phyloP scores from a whole-genome alignment of 2,113 vertebrate species.

The Lagopus leucura region DNA sequence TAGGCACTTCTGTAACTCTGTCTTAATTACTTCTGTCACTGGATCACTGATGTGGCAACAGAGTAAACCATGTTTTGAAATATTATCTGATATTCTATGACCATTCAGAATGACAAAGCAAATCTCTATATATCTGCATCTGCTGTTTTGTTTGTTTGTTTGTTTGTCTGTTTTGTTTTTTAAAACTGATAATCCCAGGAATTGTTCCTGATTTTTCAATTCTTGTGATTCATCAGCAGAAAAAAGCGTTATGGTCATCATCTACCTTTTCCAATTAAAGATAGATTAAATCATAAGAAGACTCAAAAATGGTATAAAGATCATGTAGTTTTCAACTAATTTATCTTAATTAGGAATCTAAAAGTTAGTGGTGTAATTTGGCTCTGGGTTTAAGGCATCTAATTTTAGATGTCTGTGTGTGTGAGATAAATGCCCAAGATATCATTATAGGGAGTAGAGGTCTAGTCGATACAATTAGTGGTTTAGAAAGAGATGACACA shows the following conservation, averaged over 20 bases:
- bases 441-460: conserved; percentile 32
- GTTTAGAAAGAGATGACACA: conserved; percentile 54
- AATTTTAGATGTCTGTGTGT: conserved; percentile 5
- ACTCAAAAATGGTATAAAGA: background rate
- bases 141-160: background rate
- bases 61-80: accelerated
- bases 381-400: background rate
- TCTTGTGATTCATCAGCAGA: background rate
- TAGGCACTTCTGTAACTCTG: background rate
- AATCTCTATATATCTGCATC: background rate
- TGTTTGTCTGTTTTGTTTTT: background rate
- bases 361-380: conserved; percentile 21
- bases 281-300: background rate
- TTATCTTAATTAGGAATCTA: conserved; percentile 21
- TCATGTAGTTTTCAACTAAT: conserved; percentile 23
- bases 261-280: background rate
- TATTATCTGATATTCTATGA: background rate
- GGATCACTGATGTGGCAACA: accelerated
- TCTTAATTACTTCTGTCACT: background rate
- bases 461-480: conserved; percentile 58
- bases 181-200: background rate
- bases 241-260: background rate
- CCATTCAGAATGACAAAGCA: background rate
- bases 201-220: background rate
- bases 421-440: conserved; percentile 19